Evolutionary conservation across 2,797 vertebrate species (phyloP), one percentile per base, ranked within the genome.

Genomic region (Hydrolagus colliei): DNA sequence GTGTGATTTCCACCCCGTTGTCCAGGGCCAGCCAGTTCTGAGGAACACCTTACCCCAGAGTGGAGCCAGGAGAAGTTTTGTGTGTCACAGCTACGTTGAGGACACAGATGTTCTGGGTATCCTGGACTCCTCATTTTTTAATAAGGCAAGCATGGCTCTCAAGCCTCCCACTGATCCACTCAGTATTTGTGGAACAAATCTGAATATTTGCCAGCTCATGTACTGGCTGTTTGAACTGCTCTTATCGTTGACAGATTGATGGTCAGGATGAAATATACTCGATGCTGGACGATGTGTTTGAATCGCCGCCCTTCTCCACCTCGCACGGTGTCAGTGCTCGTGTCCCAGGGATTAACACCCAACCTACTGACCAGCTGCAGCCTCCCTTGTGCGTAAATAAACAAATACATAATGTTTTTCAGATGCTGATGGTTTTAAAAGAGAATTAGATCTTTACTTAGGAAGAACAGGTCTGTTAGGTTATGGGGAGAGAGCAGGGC

Each of bases 251-350:
- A 13, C 89, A 96, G 95, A 92, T 94, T 68, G 97, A 97, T 86
- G 92, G 90, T 80, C 95, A 94, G 0, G 95, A 94, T 0, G 97
- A 98, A 89, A 91, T 93, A 0, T 96, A 94, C 90, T 98, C 96
- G 73, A 98, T 98, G 95, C 93, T 96, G 0, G 98, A 99, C 0
- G 98, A 99, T 0, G 98, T 99, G 72, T 99, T 99, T 14, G 97
- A 99, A 90, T 98, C 98, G 0, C 97, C 97, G 0, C 97, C 97
- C 0, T 90, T 97, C 0, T 98, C 98, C 0, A 97, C 97, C 61
- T 88, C 90, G 0, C 93, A 91, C 78, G 90, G 91, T 78, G 90
- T 88, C 22, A 67, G 91, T 65, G 89, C 90, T 0, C 18, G 75
- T 0, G 88, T 72, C 16, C 90, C 90, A 0, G 89, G 91, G 1